Evolutionary conservation across 2,888 invertebrate species (phyloP), one percentile per base, ranked within the genome.

Genomic region (Petrophora chlorosata): DNA sequence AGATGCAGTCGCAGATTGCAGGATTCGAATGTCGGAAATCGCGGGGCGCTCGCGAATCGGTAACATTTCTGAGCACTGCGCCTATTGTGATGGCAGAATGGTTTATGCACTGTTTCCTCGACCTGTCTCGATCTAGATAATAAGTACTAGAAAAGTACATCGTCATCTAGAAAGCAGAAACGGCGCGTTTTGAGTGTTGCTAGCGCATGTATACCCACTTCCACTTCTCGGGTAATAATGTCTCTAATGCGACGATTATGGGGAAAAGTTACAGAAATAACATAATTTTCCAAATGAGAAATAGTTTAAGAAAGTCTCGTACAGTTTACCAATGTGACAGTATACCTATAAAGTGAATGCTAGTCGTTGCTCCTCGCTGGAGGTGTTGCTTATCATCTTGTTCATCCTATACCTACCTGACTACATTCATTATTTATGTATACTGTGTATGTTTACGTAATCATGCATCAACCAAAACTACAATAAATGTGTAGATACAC

Each of bases 191-290:
- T 12, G 34, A 14, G 14, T n/a, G 13, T 13, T 22, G 17, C 17
- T 2, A 17, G 33, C 32, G 33, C 19, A 9, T 3, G 16, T 9
- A 12, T 10, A 9, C n/a, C 5, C 9, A 1, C 9, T 5, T 7
- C 28, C 5, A n/a, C 3, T 9, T 10, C 22, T 10, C 29, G 38
- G 25, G 16, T 34, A 40, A 40, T 47, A 30, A 49, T 25, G 33
- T 40, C 14, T 33, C 10, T 41, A 36, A 25, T 26, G 42, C 17
- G 16, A 9, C 42, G 33, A 30, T 29, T 33, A 30, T 22, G 25
- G 32, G 15, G 48, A 48, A 46, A 38, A 45, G 9, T 43, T 23
- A 34, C 13, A 43, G 32, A 43, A 45, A 52, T 45, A 46, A 44
- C 26, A 34, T 52, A 15, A 53, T 56, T 50, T 45, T 42, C 44